Evolutionary conservation across 1,140 invertebrate genomes (phyloP).

Genomic region (Lepidotrigona ventralis): DNA sequence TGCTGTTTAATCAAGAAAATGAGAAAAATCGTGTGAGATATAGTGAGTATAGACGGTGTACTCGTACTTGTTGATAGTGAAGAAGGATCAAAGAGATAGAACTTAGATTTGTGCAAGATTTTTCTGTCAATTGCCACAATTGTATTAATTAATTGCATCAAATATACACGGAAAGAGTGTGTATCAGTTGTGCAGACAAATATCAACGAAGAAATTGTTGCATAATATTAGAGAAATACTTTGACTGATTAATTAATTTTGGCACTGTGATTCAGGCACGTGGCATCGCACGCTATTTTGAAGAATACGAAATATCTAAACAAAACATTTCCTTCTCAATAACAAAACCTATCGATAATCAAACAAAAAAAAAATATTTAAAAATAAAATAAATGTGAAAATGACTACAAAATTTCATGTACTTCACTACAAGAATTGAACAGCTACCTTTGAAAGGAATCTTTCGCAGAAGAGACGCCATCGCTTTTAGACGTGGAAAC

Average conservation of each 20-base stretch:
- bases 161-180: not conserved
- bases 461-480: constrained; percentile 48
- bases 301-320: not conserved
- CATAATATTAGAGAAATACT: not conserved
- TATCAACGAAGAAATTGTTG: not conserved
- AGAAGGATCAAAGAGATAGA: not conserved
- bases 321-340: not conserved
- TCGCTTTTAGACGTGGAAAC: constrained; percentile 27
- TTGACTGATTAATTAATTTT: not conserved
- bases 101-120: not conserved
- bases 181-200: not conserved
- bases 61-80: not conserved
- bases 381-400: not conserved
- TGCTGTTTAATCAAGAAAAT: constrained; percentile 30
- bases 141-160: too few species aligned
- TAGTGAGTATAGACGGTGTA: not conserved
- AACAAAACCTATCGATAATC: not conserved
- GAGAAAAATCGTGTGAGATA: not conserved
- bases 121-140: too few species aligned
- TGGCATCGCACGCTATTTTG: not conserved
- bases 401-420: not conserved
- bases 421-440: not conserved
- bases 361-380: not conserved
- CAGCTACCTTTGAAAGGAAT: constrained; percentile 54
- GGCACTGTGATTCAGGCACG: not conserved